Evolutionary conservation across 2,797 vertebrate species (phyloP).

Genomic region (Halcyon badia): DNA sequence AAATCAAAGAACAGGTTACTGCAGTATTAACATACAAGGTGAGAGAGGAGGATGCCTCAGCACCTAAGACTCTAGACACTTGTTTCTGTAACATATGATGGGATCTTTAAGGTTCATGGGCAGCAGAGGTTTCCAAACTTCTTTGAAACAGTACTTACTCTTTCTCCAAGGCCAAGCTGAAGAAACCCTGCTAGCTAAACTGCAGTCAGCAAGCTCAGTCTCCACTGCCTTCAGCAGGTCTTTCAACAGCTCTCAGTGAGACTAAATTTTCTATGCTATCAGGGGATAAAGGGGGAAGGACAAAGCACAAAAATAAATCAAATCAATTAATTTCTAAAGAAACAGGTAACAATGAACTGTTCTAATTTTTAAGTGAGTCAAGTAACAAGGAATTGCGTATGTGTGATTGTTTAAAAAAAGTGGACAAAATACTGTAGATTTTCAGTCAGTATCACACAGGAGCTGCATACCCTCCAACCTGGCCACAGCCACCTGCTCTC

Average conservation of each 20-base stretch:
- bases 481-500: background rate
- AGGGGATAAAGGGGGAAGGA: background rate
- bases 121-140: background rate
- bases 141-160: background rate
- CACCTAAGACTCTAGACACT: background rate
- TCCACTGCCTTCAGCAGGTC: background rate
- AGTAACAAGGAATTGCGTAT: background rate
- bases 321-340: background rate
- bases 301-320: background rate
- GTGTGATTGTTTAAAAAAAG: background rate
- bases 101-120: background rate
- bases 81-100: background rate
- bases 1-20: background rate
- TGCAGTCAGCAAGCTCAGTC: background rate
- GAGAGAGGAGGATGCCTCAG: background rate
- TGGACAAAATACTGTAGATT: background rate
- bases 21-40: rapidly evolving
- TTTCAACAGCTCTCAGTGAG: background rate
- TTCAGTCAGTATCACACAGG: background rate
- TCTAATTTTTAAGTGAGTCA: background rate
- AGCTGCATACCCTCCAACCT: background rate
- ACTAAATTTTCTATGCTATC: background rate
- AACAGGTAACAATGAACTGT: background rate
- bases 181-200: background rate
- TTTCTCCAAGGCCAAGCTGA: background rate